Evolutionary conservation across 2,888 invertebrate genomes (phyloP).

Genomic region (Hedya salicella): DNA sequence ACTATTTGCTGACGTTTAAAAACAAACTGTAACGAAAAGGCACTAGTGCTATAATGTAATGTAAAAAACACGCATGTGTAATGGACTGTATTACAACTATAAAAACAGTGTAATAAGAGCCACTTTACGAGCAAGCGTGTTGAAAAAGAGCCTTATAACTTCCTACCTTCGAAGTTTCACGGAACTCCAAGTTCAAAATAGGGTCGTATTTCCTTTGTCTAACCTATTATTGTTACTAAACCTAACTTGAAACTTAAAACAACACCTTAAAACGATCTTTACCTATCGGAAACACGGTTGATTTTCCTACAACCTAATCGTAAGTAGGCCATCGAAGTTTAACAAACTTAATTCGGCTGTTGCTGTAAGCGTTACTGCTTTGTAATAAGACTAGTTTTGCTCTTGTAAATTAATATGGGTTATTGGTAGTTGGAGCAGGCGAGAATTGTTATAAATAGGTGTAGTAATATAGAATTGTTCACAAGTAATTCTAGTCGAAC

Average conservation of each 20-base stretch:
- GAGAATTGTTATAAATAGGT: slow-evolving; percentile 1
- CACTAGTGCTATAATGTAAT: no score
- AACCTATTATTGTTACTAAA: neutral
- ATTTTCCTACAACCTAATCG: neutral
- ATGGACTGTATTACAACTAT: no score
- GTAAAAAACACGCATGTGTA: no score
- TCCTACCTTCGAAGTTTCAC: no score
- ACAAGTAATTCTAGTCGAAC: slow-evolving; percentile 24
- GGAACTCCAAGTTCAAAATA: neutral
- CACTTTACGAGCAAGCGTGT: no score
- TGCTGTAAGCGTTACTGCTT: neutral
- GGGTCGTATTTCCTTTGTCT: neutral
- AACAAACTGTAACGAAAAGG: no score
- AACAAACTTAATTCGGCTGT: neutral
- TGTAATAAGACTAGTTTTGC: neutral
- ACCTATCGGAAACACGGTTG: neutral
- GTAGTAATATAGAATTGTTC: slow-evolving; percentile 12
- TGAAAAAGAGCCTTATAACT: no score
- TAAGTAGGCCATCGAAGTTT: neutral
- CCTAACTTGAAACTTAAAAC: neutral
- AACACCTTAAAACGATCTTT: neutral
- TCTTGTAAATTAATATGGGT: neutral
- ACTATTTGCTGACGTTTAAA: no score
- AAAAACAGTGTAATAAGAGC: no score
- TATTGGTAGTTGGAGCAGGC: neutral